phyloP scores from a whole-genome alignment of 2,888 invertebrate genomes.

The Temnothorax rugatulus region DNA sequence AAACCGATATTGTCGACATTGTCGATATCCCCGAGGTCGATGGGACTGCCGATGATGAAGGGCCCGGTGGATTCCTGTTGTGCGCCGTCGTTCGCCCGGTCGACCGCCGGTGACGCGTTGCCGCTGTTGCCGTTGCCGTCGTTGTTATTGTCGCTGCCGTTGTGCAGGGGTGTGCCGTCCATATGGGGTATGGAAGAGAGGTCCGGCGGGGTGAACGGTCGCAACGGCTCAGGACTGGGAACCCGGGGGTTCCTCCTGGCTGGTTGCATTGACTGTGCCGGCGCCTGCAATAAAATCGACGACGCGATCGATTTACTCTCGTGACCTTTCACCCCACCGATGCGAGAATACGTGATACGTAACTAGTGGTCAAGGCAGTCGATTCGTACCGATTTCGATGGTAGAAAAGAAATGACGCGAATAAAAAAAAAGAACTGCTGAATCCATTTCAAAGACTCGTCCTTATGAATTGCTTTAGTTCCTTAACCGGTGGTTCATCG shows the following conservation, averaged over 20 bases:
- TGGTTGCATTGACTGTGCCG: constrained; percentile 84
- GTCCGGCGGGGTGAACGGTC: constrained; percentile 84
- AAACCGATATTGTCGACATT: constrained; percentile 84
- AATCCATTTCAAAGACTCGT: neutral
- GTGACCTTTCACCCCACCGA: neutral
- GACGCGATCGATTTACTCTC: neutral
- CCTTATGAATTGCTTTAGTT: neutral
- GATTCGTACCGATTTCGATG: neutral
- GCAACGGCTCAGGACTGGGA: constrained; percentile 76
- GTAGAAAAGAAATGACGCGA: neutral
- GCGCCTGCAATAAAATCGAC: constrained; percentile 78
- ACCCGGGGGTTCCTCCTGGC: constrained; percentile 82
- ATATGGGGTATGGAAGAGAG: constrained; percentile 85
- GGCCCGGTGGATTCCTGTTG: constrained; percentile 72
- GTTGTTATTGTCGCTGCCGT: constrained; percentile 30
- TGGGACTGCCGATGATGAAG: constrained; percentile 84
- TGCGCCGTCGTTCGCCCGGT: constrained; percentile 51
- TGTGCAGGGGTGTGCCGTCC: constrained; percentile 82
- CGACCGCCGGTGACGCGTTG: constrained; percentile 56
- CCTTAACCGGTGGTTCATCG: neutral
- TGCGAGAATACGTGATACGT: neutral
- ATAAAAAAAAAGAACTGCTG: neutral
- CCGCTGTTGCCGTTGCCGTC: constrained; percentile 60
- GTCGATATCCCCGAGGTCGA: constrained; percentile 84
- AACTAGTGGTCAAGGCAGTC: neutral